phyloP scores from a whole-genome alignment of 2,113 vertebrate genomes.

The Podocnemis expansa region DNA sequence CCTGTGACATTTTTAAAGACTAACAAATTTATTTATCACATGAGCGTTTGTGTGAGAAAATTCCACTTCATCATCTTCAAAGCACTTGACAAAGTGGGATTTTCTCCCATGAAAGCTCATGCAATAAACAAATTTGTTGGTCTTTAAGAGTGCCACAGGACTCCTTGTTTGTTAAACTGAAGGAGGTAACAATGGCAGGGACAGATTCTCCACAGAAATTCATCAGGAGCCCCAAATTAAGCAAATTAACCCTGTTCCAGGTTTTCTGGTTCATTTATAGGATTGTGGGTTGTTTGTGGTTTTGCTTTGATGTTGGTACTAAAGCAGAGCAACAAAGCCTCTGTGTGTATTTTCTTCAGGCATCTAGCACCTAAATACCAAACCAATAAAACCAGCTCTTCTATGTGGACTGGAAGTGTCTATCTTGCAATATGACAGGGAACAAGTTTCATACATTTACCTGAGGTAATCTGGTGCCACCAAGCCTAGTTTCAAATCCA shows the following conservation, averaged over 20 bases:
- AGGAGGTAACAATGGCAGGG: background rate
- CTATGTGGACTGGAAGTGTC: background rate
- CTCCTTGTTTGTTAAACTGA: no score
- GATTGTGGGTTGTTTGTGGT: background rate
- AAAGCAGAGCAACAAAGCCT: background rate
- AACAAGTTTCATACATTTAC: background rate
- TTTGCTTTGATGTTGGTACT: background rate
- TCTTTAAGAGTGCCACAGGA: no score
- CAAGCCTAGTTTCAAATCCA: background rate
- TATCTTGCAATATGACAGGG: fast-evolving
- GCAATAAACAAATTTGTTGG: no score
- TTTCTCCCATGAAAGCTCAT: no score
- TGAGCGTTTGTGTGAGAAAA: no score
- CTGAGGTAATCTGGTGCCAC: background rate
- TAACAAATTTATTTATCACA: no score
- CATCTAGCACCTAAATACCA: background rate
- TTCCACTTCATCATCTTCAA: no score
- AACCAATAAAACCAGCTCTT: background rate
- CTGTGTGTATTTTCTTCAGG: background rate
- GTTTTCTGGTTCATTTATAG: background rate
- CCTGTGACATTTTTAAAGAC: no score
- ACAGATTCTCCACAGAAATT: background rate
- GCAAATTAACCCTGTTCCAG: background rate
- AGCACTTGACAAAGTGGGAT: no score
- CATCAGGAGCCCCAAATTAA: background rate